These are phyloP conservation scores for Drosophila melanica DNA, from an alignment of 1,140 invertebrate species.

Conservation along the genomic window DNA sequence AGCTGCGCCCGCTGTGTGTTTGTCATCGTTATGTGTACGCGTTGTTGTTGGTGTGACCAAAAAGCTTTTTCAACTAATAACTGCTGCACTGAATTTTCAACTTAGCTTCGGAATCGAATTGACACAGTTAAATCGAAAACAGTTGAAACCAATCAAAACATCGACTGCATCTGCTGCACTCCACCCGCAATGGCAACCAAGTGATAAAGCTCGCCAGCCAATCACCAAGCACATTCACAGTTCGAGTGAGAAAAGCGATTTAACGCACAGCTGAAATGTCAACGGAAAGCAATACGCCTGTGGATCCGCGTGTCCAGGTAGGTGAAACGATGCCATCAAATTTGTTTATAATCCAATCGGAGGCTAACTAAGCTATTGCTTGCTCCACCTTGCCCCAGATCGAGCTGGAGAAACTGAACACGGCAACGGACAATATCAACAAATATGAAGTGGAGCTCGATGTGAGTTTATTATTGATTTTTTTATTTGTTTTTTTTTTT, in stretches of 20 bases:
- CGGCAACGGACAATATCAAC: slow-evolving; percentile 97
- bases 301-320: slow-evolving; percentile 85
- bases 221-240: slow-evolving; percentile 11
- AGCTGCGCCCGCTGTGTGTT: slow-evolving; percentile 54
- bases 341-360: neutral
- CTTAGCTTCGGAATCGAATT: slow-evolving; percentile 32
- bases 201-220: slow-evolving; percentile 7
- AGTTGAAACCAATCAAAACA: neutral
- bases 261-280: slow-evolving; percentile 59
- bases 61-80: slow-evolving; percentile 53
- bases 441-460: slow-evolving; percentile 96
- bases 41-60: slow-evolving; percentile 22
- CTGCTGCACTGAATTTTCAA: slow-evolving; percentile 49
- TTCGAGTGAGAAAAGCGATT: slow-evolving; percentile 3
- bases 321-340: neutral
- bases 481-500: slow-evolving; percentile 40
- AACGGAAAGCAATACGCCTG: slow-evolving; percentile 83
- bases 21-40: slow-evolving; percentile 65
- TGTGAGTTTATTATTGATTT: slow-evolving; percentile 88
- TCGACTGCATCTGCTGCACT: slow-evolving; percentile 10
- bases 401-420: slow-evolving; percentile 97
- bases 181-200: slow-evolving; percentile 20
- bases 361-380: neutral
- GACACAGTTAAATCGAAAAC: slow-evolving; percentile 33
- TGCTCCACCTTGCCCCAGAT: slow-evolving; percentile 87